Evolutionary conservation across 2,113 vertebrate genomes (phyloP).

Genomic region (Numenius arquata): DNA sequence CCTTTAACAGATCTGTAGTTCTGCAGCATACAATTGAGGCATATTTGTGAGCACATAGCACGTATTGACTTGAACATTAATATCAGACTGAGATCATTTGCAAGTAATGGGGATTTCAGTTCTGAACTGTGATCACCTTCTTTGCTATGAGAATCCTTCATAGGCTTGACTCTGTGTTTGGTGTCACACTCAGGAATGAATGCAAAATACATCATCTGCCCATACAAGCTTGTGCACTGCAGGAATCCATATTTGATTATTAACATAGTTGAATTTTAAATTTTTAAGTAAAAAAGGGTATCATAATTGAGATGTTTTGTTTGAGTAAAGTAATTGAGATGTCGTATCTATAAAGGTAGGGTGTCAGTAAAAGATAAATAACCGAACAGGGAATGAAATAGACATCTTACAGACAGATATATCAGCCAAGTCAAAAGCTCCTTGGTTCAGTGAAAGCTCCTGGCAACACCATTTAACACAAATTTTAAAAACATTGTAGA

Average conservation of each 20-base stretch:
- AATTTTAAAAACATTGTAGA: constrained; percentile 57
- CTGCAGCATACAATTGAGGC: not conserved
- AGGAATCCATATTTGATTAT: constrained; percentile 25
- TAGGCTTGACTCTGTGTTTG: not conserved
- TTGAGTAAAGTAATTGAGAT: not conserved
- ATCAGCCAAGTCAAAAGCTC: constrained; percentile 42
- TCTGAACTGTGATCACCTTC: not conserved
- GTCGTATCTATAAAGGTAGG: not conserved
- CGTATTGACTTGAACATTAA: not conserved
- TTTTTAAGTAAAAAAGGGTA: not conserved
- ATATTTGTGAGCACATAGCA: not conserved
- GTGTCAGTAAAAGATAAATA: constrained; percentile 50
- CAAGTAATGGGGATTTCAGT: not conserved
- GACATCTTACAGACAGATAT: not conserved
- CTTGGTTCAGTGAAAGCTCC: constrained; percentile 52
- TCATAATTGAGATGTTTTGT: not conserved
- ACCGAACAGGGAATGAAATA: constrained; percentile 1
- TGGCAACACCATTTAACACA: constrained; percentile 58
- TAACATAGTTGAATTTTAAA: not conserved
- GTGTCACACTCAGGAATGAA: not conserved
- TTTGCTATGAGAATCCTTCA: not conserved
- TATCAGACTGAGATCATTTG: constrained; percentile 8
- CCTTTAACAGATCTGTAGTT: not conserved
- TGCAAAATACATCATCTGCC: not conserved
- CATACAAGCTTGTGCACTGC: not conserved